These are phyloP conservation scores for Cyclargus thomasi DNA, from an alignment of 1,140 invertebrate genomes.

Conservation along the genomic window DNA sequence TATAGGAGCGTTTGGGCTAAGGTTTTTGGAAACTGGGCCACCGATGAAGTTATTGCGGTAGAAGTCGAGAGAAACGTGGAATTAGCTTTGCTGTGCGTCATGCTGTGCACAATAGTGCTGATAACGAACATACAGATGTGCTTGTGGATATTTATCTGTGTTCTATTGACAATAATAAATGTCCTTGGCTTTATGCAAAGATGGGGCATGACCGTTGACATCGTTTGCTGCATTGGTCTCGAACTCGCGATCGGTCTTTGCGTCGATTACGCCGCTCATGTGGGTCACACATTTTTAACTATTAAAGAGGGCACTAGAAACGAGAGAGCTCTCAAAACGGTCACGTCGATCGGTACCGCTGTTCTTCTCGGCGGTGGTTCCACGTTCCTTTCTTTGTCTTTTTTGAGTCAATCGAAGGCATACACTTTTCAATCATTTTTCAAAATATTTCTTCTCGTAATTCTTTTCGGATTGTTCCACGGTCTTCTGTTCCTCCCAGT, in stretches of 20 bases:
- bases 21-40: constrained; percentile 84
- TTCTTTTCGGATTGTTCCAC: constrained; percentile 84
- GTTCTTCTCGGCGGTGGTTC: constrained; percentile 88
- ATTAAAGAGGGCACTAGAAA: constrained; percentile 73
- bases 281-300: constrained; percentile 88
- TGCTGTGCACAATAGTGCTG: constrained; percentile 85
- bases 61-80: constrained; percentile 88
- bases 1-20: constrained; percentile 82
- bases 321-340: constrained; percentile 80
- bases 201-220: constrained; percentile 90
- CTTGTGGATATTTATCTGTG: constrained; percentile 86
- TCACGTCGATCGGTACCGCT: constrained; percentile 86
- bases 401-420: constrained; percentile 83
- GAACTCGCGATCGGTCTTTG: constrained; percentile 91
- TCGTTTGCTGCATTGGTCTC: constrained; percentile 88
- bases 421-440: constrained; percentile 89
- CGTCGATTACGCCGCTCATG: constrained; percentile 92
- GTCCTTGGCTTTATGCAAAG: constrained; percentile 88
- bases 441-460: constrained; percentile 86
- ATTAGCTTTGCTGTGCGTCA: constrained; percentile 86
- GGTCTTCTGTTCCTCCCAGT: constrained; percentile 86
- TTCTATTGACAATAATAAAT: constrained; percentile 85
- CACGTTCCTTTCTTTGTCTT: constrained; percentile 84
- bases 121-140: constrained; percentile 88
- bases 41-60: constrained; percentile 85